Base-by-base conservation (phyloP, 1,140 invertebrate species). In the Diabrotica virgifera region DNA sequence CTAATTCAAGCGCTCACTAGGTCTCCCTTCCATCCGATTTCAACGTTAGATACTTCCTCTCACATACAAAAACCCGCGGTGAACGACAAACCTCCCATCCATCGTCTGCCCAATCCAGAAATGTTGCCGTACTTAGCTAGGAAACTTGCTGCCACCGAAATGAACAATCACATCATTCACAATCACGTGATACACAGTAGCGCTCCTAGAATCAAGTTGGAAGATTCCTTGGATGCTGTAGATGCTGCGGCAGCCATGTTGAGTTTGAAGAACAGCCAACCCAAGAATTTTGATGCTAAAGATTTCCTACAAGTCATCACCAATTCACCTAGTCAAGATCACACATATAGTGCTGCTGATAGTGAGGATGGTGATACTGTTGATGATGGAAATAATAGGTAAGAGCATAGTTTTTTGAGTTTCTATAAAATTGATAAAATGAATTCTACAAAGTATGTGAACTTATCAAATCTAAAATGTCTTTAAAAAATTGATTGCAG, bases 191-290 rank as follows among this genome's bases (percentile, higher is more conserved):
- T 10, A 8, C n/a, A 46, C 6, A 46, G 40, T n/a, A 46, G 40
- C n/a, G 40, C 8, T 8, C 8, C 40, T n/a, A 46, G 40, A 6
- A 46, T 46, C n/a, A 72, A 75, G 52, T 68, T 67, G 55, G 73
- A 76, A 52, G 85, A 87, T 52, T 82, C 84, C 50, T 82, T 87
- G 51, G 86, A 87, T 62, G 89, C 90, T 74, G 89, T 90, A 2
- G 90, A 93, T 80, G 92, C 91, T 7, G 91, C 91, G 5, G 88
- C 90, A 8, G 90, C 91, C 0, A 90, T 93, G 86, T 82, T 94
- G 52, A 89, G 89, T 52, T 84, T 93, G 57, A 92, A 92, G 77
- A 89, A 90, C 77, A 90, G 86, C 63, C 83, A 46, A 46, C 40
- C 70, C 75, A 80, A 67, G 68, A 71, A 77, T 77, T 78, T 71